Conservation (phyloP, 2,888 invertebrate genomes). For the Cremastinae sp. region DNA sequence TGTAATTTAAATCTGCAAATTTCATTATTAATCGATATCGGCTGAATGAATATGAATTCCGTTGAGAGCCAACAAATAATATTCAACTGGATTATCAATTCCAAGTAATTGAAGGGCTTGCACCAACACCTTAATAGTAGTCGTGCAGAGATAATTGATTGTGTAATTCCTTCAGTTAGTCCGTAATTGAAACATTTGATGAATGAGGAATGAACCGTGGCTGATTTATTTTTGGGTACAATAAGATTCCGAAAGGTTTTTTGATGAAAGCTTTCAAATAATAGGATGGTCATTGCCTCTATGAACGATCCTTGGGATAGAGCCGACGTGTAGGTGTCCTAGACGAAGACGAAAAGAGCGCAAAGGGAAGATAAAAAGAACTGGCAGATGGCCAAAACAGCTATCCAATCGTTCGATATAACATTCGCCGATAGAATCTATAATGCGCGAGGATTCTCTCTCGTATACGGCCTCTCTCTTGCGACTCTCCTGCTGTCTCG, state of each 20-base stretch:
- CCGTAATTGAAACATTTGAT: too few species aligned
- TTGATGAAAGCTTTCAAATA: constrained; percentile 41
- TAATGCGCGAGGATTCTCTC: constrained; percentile 19
- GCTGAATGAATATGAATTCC: too few species aligned
- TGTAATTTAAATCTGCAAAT: too few species aligned
- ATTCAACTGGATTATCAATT: too few species aligned
- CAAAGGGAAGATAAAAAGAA: constrained; percentile 26
- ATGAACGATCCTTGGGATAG: constrained; percentile 28
- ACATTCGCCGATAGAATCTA: constrained; percentile 51
- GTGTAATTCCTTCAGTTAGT: too few species aligned
- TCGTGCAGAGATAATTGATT: too few species aligned
- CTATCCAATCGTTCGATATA: constrained; percentile 53
- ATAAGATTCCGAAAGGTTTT: constrained; percentile 15
- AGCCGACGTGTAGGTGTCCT: constrained; percentile 20
- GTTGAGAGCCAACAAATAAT: too few species aligned
- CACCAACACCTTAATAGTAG: too few species aligned
- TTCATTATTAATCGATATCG: too few species aligned
- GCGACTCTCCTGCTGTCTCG: constrained; percentile 2
- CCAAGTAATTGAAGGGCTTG: too few species aligned
- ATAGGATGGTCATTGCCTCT: constrained; percentile 57
- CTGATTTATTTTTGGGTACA: background rate
- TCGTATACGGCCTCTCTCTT: constrained; percentile 4
- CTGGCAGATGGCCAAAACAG: constrained; percentile 62
- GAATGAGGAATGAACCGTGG: too few species aligned
- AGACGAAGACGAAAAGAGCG: constrained; percentile 3